These are phyloP conservation scores for Todiramphus saurophagus DNA, from an alignment of 2,113 vertebrate species.

Conservation along the genomic window DNA sequence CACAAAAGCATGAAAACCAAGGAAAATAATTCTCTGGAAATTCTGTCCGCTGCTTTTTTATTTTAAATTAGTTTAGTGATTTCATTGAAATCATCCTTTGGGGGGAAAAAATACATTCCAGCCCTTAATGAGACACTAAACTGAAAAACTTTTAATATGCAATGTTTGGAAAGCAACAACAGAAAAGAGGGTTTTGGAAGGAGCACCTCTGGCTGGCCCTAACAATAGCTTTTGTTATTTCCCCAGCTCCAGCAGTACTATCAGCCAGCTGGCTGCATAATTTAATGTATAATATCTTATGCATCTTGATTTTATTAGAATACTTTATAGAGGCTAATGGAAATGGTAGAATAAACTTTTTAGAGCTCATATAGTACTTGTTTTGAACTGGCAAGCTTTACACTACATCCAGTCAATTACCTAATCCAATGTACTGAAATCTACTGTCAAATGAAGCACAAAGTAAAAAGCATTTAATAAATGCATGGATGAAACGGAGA, in stretches of 20 bases:
- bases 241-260: background rate
- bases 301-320: background rate
- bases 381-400: background rate
- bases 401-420: background rate
- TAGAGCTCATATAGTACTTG: background rate
- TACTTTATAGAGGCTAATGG: background rate
- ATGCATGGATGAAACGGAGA: background rate
- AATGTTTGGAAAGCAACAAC: background rate
- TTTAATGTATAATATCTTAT: background rate
- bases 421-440: background rate
- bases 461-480: conserved; percentile 11
- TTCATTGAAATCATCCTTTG: background rate
- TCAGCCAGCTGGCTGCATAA: background rate
- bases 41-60: background rate
- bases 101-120: background rate
- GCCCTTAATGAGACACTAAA: background rate
- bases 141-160: background rate
- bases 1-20: background rate
- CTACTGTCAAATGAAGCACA: background rate
- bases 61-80: background rate
- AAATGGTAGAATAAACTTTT: background rate
- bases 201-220: background rate
- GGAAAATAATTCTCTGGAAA: background rate
- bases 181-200: background rate
- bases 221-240: conserved; percentile 1